A percentile compares a stretch with the other conserved stretches of the same genome.
Evolutionary conservation across 1,140 invertebrate species (phyloP).

Genomic region (Melipona quadrifasciata): DNA sequence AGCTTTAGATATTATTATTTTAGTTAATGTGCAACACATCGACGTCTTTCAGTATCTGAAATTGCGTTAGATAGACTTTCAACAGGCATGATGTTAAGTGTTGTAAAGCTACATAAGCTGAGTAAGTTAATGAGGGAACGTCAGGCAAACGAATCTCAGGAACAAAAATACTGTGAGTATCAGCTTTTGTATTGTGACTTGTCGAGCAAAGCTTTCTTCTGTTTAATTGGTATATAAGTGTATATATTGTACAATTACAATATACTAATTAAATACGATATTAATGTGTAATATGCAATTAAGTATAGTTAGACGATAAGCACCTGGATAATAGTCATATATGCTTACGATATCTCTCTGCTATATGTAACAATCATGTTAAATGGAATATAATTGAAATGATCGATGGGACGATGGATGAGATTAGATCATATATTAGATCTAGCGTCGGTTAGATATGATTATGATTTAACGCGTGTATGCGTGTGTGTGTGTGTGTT

Average conservation of each 20-base stretch:
- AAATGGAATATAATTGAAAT: slow-evolving; percentile 1
- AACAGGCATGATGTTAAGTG: not conserved
- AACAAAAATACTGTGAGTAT: not conserved
- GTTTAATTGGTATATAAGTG: not conserved
- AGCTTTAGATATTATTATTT: not conserved
- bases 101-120: not conserved
- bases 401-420: slow-evolving; percentile 5
- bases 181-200: not conserved
- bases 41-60: not conserved
- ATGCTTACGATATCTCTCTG: slow-evolving; percentile 21
- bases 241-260: too few relatives aligned
- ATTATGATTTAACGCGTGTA: slow-evolving; percentile 3
- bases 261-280: too few relatives aligned
- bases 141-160: not conserved
- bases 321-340: slow-evolving; percentile 10
- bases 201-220: too few relatives aligned
- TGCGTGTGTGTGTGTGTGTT: too few relatives aligned
- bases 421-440: slow-evolving; percentile 8
- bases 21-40: not conserved
- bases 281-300: not conserved
- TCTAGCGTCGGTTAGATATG: slow-evolving; percentile 1
- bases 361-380: slow-evolving; percentile 8
- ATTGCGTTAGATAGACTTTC: not conserved
- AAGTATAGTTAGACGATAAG: slow-evolving; percentile 2
- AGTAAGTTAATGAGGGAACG: not conserved